Evolutionary conservation across 1,140 invertebrate species (phyloP).

Genomic region (Aphaenogaster rudis): DNA sequence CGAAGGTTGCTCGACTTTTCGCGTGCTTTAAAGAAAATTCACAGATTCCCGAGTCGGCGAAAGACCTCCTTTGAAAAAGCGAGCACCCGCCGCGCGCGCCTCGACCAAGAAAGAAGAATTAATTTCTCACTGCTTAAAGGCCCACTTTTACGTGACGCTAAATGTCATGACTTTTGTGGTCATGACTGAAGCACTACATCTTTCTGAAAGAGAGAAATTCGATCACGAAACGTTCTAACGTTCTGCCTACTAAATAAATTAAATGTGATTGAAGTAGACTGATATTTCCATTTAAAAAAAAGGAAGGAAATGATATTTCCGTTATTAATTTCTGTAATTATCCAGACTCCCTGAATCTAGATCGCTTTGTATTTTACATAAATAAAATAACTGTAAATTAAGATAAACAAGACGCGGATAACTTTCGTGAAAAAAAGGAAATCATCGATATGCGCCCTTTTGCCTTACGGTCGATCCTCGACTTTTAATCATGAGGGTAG

Average conservation of each 20-base stretch:
- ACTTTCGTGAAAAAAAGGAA: neutral
- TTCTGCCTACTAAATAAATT: neutral
- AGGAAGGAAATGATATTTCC: neutral
- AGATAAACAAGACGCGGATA: neutral
- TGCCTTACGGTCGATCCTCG: neutral
- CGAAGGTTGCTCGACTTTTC: conserved; percentile 66
- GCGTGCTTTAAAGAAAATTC: conserved; percentile 65
- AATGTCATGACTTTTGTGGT: conserved; percentile 44
- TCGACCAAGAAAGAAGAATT: conserved; percentile 55
- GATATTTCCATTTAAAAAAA: neutral
- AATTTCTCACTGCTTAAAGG: conserved; percentile 60
- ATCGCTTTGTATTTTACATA: neutral
- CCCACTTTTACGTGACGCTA: conserved; percentile 57
- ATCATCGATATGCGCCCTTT: neutral
- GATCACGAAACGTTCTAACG: neutral
- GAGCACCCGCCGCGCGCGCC: conserved; percentile 9
- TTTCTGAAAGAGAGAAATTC: neutral
- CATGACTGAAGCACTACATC: neutral
- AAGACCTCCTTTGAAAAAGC: conserved; percentile 55
- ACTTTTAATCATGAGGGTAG: conserved; percentile 26
- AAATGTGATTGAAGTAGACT: neutral
- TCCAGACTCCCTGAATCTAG: neutral
- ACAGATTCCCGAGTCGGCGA: conserved; percentile 61
- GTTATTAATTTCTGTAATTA: neutral
- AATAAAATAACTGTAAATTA: neutral